A percentile compares a stretch with the other conserved stretches of the same genome.
phyloP scores from a whole-genome alignment of 2,888 invertebrate species.

The Camponotus fellah region DNA sequence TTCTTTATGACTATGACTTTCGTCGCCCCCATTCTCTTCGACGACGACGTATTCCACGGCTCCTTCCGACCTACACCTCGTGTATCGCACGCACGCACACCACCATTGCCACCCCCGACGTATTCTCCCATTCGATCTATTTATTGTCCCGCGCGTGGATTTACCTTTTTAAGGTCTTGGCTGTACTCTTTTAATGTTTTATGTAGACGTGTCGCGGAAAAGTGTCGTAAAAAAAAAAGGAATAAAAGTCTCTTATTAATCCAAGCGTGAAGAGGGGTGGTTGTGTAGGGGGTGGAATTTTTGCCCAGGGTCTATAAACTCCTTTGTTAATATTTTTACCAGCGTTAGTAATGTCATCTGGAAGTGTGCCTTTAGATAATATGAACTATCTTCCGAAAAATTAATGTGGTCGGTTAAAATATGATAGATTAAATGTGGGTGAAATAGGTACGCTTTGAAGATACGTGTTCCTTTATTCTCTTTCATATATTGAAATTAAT shows the following conservation, averaged over 20 bases:
- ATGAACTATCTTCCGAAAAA: no score
- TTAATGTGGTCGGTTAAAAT: no score
- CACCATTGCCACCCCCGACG: conserved; percentile 17
- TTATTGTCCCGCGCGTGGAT: conserved; percentile 43
- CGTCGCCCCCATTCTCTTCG: conserved; percentile 57
- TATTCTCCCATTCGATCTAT: conserved; percentile 26
- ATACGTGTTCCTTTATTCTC: no score
- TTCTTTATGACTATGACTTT: conserved; percentile 71
- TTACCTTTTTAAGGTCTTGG: conserved; percentile 42
- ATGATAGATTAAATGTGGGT: no score
- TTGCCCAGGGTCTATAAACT: no score
- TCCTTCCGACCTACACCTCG: neutral
- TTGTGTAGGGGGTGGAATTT: neutral
- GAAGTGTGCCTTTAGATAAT: no score
- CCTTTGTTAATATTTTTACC: no score
- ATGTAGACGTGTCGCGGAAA: neutral
- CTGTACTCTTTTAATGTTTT: neutral
- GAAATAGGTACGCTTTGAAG: no score
- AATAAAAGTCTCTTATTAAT: neutral
- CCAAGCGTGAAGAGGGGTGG: neutral
- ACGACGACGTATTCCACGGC: conserved; percentile 33
- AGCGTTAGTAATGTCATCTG: no score
- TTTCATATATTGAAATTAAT: neutral
- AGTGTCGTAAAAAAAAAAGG: neutral
- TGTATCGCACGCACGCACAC: neutral